Conservation (phyloP, 1,140 invertebrate genomes). For the Hestina assimilis region DNA sequence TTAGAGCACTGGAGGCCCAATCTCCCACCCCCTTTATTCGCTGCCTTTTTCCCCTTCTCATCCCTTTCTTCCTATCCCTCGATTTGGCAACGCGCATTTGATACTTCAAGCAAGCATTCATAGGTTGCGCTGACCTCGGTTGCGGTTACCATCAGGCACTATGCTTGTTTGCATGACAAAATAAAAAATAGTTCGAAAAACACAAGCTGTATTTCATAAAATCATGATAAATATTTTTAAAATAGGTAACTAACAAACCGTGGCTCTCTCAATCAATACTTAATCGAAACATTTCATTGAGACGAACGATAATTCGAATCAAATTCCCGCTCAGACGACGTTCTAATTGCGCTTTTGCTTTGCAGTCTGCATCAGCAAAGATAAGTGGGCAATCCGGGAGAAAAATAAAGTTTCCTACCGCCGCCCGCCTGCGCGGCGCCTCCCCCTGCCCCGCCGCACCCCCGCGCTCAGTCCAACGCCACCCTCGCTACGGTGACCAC, state of each 20-base stretch:
- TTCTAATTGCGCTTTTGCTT: constrained; percentile 59
- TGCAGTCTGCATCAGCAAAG: constrained; percentile 54
- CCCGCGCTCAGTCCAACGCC: constrained; percentile 42
- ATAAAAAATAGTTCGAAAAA: no score
- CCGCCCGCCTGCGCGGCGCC: constrained; percentile 54
- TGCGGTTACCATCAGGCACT: no score
- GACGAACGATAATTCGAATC: constrained; percentile 22
- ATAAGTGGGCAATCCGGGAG: constrained; percentile 59
- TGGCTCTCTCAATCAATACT: not conserved
- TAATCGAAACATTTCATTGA: constrained; percentile 10
- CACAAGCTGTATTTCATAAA: no score
- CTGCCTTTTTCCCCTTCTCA: no score
- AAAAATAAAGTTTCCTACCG: constrained; percentile 55
- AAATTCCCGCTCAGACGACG: constrained; percentile 20
- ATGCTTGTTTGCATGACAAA: no score
- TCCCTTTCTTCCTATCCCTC: no score
- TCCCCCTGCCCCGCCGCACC: constrained; percentile 24
- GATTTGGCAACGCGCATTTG: no score
- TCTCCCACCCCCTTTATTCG: no score
- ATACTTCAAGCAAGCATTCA: no score
- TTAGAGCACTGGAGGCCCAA: no score
- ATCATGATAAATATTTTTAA: no score
- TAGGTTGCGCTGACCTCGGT: no score
- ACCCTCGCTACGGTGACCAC: constrained; percentile 33
- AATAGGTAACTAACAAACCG: not conserved